Evolutionary conservation across 2,888 invertebrate species (phyloP).

Genomic region (Acanthococcus lagerstroemiae): DNA sequence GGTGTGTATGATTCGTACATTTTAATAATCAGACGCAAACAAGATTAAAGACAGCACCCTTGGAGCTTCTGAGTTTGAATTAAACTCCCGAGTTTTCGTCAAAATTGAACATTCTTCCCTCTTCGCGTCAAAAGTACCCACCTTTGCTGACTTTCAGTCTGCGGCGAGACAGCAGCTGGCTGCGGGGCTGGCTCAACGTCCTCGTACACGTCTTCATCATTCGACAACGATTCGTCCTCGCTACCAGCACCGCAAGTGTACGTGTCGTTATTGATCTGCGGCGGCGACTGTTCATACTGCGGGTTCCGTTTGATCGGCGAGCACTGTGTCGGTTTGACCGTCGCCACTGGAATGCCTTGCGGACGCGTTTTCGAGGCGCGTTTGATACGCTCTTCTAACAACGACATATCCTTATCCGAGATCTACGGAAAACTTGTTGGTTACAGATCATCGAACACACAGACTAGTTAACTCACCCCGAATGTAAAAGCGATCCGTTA

Average conservation of each 20-base stretch:
- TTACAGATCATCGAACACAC: no score
- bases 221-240: conserved; percentile 18
- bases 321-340: conserved; percentile 45
- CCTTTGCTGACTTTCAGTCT: background rate
- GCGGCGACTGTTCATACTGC: conserved; percentile 17
- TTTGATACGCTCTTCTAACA: conserved; percentile 92
- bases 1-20: no score
- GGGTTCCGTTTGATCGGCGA: conserved; percentile 40
- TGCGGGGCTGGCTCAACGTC: conserved; percentile 17
- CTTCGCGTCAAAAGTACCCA: no score
- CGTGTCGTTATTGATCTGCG: conserved; percentile 40
- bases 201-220: conserved; percentile 37
- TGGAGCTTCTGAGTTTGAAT: no score
- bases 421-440: conserved; percentile 52
- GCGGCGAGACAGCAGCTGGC: background rate
- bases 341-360: conserved; percentile 38
- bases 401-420: conserved; percentile 86
- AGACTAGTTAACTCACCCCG: no score
- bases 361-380: conserved; percentile 58
- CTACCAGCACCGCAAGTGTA: conserved; percentile 27
- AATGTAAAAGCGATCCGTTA: conserved; percentile 45
- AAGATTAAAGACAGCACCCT: no score
- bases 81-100: no score
- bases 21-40: no score
- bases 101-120: no score